These are phyloP conservation scores for Melinaea menophilus DNA, from an alignment of 2,888 invertebrate genomes.

Conservation along the genomic window DNA sequence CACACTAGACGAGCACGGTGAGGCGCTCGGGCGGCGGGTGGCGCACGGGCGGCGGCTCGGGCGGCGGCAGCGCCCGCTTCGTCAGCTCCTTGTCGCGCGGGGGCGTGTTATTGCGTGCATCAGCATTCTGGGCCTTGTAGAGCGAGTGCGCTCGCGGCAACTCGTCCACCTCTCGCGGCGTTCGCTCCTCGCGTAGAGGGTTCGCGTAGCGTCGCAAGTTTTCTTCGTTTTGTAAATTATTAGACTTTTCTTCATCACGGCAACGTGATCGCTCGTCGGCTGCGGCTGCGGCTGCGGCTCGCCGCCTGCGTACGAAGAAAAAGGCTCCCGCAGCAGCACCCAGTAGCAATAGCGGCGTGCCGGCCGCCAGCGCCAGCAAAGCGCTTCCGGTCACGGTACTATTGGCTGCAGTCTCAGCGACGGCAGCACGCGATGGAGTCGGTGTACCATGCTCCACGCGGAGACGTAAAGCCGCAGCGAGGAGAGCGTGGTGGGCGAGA, in stretches of 20 bases:
- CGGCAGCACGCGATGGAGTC: conserved; percentile 64
- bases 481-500: conserved; percentile 59
- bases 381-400: conserved; percentile 47
- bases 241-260: conserved; percentile 92
- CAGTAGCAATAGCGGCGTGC: conserved; percentile 37
- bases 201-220: conserved; percentile 90
- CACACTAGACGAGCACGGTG: conserved; percentile 67
- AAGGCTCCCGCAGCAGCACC: conserved; percentile 52
- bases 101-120: conserved; percentile 87
- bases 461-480: conserved; percentile 62
- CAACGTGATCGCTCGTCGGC: conserved; percentile 80
- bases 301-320: conserved; percentile 40
- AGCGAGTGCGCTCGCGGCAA: conserved; percentile 80
- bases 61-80: conserved; percentile 80
- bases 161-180: conserved; percentile 73
- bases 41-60: conserved; percentile 55
- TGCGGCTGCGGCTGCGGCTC: conserved; percentile 49
- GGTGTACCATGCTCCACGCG: conserved; percentile 47
- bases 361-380: conserved; percentile 39
- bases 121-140: conserved; percentile 91
- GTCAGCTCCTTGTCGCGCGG: conserved; percentile 87
- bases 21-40: conserved; percentile 62
- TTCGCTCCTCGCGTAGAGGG: conserved; percentile 82
- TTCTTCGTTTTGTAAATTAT: conserved; percentile 94
- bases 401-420: conserved; percentile 83